Conservation (phyloP, 2,113 vertebrate genomes). For the Microtus pennsylvanicus region DNA sequence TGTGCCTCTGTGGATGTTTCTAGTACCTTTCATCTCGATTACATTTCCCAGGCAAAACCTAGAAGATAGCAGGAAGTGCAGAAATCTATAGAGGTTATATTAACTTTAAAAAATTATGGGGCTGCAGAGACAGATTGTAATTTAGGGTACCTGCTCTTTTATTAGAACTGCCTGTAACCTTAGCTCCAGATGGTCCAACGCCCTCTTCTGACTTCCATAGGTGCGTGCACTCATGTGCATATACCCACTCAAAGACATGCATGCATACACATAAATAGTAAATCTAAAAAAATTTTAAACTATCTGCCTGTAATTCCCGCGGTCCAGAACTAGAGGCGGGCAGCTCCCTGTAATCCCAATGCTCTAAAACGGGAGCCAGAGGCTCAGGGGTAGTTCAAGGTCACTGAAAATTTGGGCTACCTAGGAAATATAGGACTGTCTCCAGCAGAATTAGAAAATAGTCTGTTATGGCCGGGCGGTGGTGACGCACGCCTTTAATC, state of each 20-base stretch:
- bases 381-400: neutral
- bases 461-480: too few relatives aligned
- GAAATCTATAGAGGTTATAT: neutral
- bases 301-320: neutral
- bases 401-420: too few relatives aligned
- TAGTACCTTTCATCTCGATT: neutral
- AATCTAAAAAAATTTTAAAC: neutral
- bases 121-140: neutral
- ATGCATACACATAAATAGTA: too few relatives aligned
- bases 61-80: neutral
- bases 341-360: neutral
- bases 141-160: neutral
- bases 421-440: too few relatives aligned
- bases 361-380: neutral
- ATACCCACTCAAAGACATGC: neutral
- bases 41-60: neutral
- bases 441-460: too few relatives aligned
- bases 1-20: neutral
- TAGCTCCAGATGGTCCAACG: neutral
- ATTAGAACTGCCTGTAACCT: neutral
- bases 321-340: neutral
- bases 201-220: neutral
- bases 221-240: neutral
- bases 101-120: neutral
- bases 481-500: too few relatives aligned